These are phyloP conservation scores for Cricetomys ansorgei DNA, from an alignment of 2,113 vertebrate genomes.

Conservation along the genomic window DNA sequence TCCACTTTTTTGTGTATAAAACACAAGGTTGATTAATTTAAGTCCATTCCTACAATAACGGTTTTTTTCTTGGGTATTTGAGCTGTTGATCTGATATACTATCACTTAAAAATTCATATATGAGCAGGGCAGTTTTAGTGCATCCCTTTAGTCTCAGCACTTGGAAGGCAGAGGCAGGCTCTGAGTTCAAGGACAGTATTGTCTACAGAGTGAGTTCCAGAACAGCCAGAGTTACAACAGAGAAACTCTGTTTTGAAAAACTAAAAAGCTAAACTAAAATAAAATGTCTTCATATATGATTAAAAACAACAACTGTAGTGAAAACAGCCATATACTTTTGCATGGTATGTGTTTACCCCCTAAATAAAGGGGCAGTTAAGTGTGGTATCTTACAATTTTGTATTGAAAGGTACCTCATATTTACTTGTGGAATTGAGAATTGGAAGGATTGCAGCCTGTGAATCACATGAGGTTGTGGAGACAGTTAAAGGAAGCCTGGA, in stretches of 20 bases:
- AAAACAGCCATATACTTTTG: neutral
- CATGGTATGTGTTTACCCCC: neutral
- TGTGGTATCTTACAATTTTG: neutral
- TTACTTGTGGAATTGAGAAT: neutral
- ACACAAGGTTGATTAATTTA: neutral
- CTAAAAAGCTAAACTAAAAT: no score
- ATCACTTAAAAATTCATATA: neutral
- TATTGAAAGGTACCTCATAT: neutral
- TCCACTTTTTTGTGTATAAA: neutral
- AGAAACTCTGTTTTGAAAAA: no score
- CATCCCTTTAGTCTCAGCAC: no score
- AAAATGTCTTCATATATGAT: no score
- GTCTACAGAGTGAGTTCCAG: no score
- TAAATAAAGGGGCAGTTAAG: neutral
- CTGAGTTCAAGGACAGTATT: no score
- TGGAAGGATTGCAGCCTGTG: neutral
- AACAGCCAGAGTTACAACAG: no score
- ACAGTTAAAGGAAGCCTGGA: neutral
- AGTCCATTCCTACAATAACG: neutral
- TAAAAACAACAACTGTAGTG: neutral
- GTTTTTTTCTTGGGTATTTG: neutral
- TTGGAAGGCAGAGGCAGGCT: no score
- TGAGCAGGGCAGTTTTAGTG: no score
- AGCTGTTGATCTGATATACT: neutral
- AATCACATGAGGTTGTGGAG: neutral